Evolutionary conservation across 2,113 vertebrate genomes (phyloP), one percentile per base, ranked within the genome.

Genomic region (Lamprotornis superbus): DNA sequence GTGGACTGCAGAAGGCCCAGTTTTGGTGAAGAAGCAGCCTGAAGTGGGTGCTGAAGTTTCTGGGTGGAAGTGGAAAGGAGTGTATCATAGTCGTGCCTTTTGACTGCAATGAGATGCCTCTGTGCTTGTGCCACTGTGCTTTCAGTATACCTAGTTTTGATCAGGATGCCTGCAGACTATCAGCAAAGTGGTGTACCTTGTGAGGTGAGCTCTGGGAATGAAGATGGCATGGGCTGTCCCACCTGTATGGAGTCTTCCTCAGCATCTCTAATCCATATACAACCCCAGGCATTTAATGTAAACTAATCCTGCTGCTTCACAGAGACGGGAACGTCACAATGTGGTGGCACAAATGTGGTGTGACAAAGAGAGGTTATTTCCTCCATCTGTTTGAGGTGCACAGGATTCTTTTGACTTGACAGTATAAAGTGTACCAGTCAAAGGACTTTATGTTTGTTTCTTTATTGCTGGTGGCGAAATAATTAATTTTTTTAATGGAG

Each of bases 1-100:
- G 55, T 25, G 28, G 14, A 22, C 35, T 44, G 44, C 49, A 83
- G 47, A 39, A 86, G 24, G 30, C 7, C 30, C 24, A 15, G 8
- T 39, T 44, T 71, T 27, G 35, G 7, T 79, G 35, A 52, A 21
- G 82, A 71, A 87, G 24, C 27, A 60, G 24, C 40, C 44, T 65
- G 63, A 22, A 11, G 37, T 37, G 33, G 46, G 7, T 60, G 73
- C 14, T 52, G 53, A 12, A 33, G 33, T 37, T 68, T 76, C 40
- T 64, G 57, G 9, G 37, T 49, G 24, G 27, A 60, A 56, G 57
- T 23, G 28, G 24, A 39, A 87, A 74, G 1, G 31, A 57, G 9
- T 6, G 10, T 31, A 15, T 8, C 17, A 10, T 1, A 11, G 10
- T 6, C 0, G 0, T 20, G 8, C 15, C 16, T 73, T 59, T 64